Conservation (phyloP, 30 jellyfish, hydroid and myxozoan genomes). For the Aurelia aurita complex sp. Pacific region DNA sequence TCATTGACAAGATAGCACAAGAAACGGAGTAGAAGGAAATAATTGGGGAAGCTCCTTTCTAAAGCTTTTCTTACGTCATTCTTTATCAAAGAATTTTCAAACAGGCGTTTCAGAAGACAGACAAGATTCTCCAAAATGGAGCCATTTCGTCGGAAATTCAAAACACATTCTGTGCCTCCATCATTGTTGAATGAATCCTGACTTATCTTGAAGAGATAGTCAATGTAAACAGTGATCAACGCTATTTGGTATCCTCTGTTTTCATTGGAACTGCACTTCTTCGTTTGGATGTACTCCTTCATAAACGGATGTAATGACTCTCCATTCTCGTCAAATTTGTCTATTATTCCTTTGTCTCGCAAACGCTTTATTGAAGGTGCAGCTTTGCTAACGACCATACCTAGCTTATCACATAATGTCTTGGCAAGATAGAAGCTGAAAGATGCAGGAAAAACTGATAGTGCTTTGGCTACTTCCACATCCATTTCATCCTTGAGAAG, state of each 20-base stretch:
- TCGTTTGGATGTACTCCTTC: background rate
- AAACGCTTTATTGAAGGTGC: background rate
- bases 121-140: background rate
- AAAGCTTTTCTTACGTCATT: background rate
- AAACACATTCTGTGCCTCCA: background rate
- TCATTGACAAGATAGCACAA: background rate
- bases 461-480: background rate
- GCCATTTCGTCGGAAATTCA: background rate
- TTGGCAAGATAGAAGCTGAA: background rate
- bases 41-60: background rate
- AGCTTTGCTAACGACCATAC: background rate
- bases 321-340: background rate
- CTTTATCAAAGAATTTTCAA: background rate
- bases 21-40: background rate
- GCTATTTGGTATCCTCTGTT: background rate
- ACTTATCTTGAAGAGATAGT: background rate
- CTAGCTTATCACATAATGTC: background rate
- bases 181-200: background rate
- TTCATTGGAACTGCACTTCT: background rate
- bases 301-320: background rate
- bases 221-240: background rate
- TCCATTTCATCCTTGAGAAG: background rate
- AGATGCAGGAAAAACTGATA: background rate
- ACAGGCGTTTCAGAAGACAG: background rate
- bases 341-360: background rate